Evolutionary conservation across 2,797 vertebrate genomes (phyloP), one percentile per base, ranked within the genome.

Genomic region (Falco berigora): DNA sequence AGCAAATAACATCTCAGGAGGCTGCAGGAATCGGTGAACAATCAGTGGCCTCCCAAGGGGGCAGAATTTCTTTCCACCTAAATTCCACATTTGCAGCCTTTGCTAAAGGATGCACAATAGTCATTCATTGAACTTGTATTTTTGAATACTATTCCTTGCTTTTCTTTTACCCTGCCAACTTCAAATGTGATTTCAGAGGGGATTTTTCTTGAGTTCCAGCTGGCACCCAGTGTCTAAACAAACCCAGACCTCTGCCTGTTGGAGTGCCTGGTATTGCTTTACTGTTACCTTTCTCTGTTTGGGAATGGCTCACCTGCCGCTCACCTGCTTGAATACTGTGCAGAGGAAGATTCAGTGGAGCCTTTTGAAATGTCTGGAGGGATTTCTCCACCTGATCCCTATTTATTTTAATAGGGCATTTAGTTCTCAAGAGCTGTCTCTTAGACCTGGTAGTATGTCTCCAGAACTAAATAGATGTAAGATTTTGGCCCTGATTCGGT

Each of bases 1-100:
- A 2, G 34, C 91, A 90, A 94, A 80, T 86, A 90, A 49, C 79
- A 50, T 47, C 84, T 49, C 14, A 27, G 69, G 73, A 59, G 80
- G 84, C 97, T 94, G 56, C 95, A 96, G 96, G 98, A 98, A 94
- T 97, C 96, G 75, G 90, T 95, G 97, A 97, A 94, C 98, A 78
- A 75, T 94, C 96, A 97, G 97, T 94, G 98, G 98, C 98, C 98
- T 98, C 98, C 98, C 98, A 24, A 34, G 24, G 86, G 84, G 20
- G 44, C 75, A 30, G 53, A 56, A 28, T 84, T 83, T 73, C 59
- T 53, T 84, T 21, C 75, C 32, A 25, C 49, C 64, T 68, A 11
- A 73, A 44, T 63, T 40, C 76, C 68, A 55, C 34, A 72, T 77
- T 47, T 40, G n/a, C 44, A 21, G 40, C 14, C 56, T 56, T 63